phyloP scores from a whole-genome alignment of 2,888 invertebrate genomes.

The Trisateles emortualis region DNA sequence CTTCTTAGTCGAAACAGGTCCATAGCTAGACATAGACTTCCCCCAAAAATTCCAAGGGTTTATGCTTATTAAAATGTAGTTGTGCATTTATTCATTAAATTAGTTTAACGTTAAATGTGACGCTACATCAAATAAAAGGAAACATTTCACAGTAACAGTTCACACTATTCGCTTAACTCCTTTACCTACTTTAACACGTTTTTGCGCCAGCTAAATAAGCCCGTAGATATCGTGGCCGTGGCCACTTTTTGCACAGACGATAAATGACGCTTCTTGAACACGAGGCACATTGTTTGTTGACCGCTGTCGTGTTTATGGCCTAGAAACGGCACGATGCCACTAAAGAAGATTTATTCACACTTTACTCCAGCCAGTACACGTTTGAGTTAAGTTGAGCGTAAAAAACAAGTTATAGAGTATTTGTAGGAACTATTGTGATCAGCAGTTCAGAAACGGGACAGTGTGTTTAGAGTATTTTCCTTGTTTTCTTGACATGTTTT shows the following conservation, averaged over 20 bases:
- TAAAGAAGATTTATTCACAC: constrained; percentile 69
- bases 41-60: too few relatives aligned
- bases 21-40: too few relatives aligned
- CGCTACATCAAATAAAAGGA: background rate
- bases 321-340: constrained; percentile 61
- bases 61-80: too few relatives aligned
- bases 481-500: too few relatives aligned
- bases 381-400: constrained; percentile 57
- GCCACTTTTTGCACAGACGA: constrained; percentile 68
- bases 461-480: background rate
- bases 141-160: background rate
- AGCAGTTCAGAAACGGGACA: background rate
- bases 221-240: constrained; percentile 47
- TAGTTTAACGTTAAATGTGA: background rate
- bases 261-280: constrained; percentile 72
- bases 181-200: constrained; percentile 52
- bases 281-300: constrained; percentile 72
- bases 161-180: constrained; percentile 18
- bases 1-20: too few relatives aligned
- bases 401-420: constrained; percentile 50
- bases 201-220: constrained; percentile 53
- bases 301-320: constrained; percentile 72
- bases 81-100: too few relatives aligned
- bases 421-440: constrained; percentile 21
- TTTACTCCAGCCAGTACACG: constrained; percentile 58